These are phyloP conservation scores for Echeneis naucrates DNA, from an alignment of 2,797 vertebrate species.

Conservation along the genomic window DNA sequence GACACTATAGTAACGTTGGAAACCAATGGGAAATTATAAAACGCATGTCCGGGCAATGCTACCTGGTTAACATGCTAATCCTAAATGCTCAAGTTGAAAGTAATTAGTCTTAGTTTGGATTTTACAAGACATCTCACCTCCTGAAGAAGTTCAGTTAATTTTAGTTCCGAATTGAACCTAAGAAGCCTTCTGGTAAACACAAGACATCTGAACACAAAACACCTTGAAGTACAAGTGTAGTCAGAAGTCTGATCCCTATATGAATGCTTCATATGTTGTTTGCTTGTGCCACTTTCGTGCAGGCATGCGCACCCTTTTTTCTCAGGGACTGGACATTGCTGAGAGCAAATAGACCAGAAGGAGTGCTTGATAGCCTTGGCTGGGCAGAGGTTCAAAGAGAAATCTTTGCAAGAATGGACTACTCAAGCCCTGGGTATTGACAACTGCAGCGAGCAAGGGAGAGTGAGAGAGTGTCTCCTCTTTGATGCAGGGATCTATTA, in stretches of 20 bases:
- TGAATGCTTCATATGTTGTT: constrained; percentile 29
- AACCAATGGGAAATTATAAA: too few species aligned
- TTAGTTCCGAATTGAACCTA: too few species aligned
- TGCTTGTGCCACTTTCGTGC: constrained; percentile 53
- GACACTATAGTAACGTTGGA: too few species aligned
- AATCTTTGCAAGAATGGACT: constrained; percentile 42
- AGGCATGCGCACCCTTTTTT: constrained; percentile 8
- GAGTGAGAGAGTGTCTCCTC: constrained; percentile 22
- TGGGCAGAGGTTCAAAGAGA: constrained; percentile 36
- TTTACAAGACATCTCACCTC: too few species aligned
- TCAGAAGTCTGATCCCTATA: constrained; percentile 34
- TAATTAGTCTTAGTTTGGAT: too few species aligned
- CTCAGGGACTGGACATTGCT: constrained; percentile 29
- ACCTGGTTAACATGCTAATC: too few species aligned
- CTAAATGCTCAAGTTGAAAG: too few species aligned
- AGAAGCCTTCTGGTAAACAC: too few species aligned
- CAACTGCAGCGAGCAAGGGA: constrained; percentile 32
- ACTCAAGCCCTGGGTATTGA: constrained; percentile 48
- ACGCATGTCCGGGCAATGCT: too few species aligned
- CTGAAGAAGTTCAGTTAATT: too few species aligned
- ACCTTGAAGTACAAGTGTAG: background rate
- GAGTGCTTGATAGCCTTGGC: constrained; percentile 36
- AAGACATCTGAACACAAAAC: constrained; percentile 14
- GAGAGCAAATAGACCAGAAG: constrained; percentile 39
- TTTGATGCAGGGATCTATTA: constrained; percentile 75